phyloP scores from a whole-genome alignment of 2,113 vertebrate species.

The Axis porcinus region DNA sequence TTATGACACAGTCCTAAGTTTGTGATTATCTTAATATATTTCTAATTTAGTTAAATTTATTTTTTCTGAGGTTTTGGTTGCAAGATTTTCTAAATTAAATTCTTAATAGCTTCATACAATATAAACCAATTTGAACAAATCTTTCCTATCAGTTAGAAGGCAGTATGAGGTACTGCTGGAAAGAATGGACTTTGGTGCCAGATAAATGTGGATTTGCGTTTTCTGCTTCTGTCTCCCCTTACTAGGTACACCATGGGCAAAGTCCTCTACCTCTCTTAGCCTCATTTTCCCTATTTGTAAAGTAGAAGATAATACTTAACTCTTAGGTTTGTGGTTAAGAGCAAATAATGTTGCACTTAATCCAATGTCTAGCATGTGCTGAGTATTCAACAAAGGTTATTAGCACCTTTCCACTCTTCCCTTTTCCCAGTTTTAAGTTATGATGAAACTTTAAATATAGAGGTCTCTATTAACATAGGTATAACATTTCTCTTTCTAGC shows the following conservation, averaged over 20 bases:
- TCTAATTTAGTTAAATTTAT: not conserved
- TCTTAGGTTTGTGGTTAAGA: not conserved
- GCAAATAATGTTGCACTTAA: not conserved
- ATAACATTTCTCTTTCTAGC: not conserved
- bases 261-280: not conserved
- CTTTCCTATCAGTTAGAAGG: not conserved
- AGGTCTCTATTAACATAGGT: not conserved
- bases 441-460: not conserved
- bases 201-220: not conserved
- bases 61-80: constrained; percentile 7
- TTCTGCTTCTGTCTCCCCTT: not conserved
- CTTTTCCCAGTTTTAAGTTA: not conserved
- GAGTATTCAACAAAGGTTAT: not conserved
- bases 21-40: not conserved
- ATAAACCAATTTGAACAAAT: not conserved
- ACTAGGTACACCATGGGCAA: not conserved
- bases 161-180: not conserved
- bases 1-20: not conserved
- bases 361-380: not conserved
- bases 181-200: not conserved
- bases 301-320: not conserved
- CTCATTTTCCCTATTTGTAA: not conserved
- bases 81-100: not conserved
- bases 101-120: not conserved
- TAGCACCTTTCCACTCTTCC: not conserved